Conservation (phyloP, 1,140 invertebrate genomes). For the Zaprionus ornatus region DNA sequence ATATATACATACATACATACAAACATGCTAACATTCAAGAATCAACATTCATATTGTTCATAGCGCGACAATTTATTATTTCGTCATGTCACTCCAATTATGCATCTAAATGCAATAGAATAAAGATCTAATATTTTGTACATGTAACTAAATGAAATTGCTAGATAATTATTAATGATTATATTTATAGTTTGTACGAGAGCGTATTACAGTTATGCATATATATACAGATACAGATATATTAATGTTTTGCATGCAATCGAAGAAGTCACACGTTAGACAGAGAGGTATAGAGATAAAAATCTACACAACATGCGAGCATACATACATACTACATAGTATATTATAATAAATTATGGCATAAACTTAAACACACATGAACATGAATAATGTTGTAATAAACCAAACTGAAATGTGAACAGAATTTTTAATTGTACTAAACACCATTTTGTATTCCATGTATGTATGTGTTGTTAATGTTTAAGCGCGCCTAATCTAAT, state of each 20-base stretch:
- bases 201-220: slow-evolving; percentile 49
- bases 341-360: slow-evolving; percentile 21
- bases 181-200: slow-evolving; percentile 60
- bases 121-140: slow-evolving; percentile 60
- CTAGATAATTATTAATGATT: slow-evolving; percentile 71
- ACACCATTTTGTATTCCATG: slow-evolving; percentile 78
- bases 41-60: slow-evolving; percentile 73
- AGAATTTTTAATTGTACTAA: slow-evolving; percentile 82
- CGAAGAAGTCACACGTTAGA: slow-evolving; percentile 50
- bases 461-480: slow-evolving; percentile 73
- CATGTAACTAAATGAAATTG: slow-evolving; percentile 77
- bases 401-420: slow-evolving; percentile 80
- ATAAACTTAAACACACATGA: slow-evolving; percentile 43
- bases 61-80: slow-evolving; percentile 53
- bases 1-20: slow-evolving; percentile 41
- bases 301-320: slow-evolving; percentile 20
- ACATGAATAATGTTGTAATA: slow-evolving; percentile 77
- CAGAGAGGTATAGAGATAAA: slow-evolving; percentile 34
- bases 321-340: slow-evolving; percentile 35
- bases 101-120: slow-evolving; percentile 78
- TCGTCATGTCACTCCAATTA: slow-evolving; percentile 80
- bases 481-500: slow-evolving; percentile 78
- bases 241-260: slow-evolving; percentile 39
- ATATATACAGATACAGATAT: slow-evolving; percentile 54
- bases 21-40: slow-evolving; percentile 1